A percentile compares a stretch with the other conserved stretches of the same genome.
phyloP scores from a whole-genome alignment of 2,113 vertebrate species.

The Spea bombifrons region DNA sequence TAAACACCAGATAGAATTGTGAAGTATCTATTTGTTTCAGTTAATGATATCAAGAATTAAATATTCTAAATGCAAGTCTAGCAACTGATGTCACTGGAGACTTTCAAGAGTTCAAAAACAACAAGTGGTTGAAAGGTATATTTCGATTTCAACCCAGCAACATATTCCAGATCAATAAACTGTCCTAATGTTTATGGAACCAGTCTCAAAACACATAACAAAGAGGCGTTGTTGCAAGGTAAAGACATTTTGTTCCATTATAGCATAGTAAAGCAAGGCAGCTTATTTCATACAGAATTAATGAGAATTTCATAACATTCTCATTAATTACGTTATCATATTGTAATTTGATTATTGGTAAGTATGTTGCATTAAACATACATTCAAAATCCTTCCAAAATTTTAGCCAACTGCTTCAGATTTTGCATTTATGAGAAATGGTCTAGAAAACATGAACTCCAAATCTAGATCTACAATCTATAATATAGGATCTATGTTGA shows the following conservation, averaged over 20 bases:
- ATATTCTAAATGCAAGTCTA: not conserved
- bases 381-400: too few species aligned
- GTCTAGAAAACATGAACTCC: too few species aligned
- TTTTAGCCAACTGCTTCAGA: too few species aligned
- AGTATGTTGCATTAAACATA: too few species aligned
- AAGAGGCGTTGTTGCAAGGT: not conserved
- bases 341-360: too few species aligned
- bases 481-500: too few species aligned
- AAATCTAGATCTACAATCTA: too few species aligned
- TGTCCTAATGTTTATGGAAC: slow-evolving; percentile 5
- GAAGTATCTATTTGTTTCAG: too few species aligned
- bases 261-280: not conserved
- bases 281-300: not conserved
- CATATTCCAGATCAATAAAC: slow-evolving; percentile 20
- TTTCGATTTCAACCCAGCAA: not conserved
- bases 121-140: not conserved
- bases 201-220: slow-evolving; percentile 11
- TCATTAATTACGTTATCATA: not conserved
- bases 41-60: too few species aligned
- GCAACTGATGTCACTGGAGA: not conserved
- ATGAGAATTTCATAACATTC: not conserved
- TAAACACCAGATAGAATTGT: too few species aligned
- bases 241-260: not conserved
- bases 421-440: too few species aligned
- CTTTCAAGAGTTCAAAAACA: not conserved